A percentile compares a stretch with the other conserved stretches of the same genome.
Conservation (phyloP, 2,113 vertebrate species). For the Chionodraco myersi region DNA sequence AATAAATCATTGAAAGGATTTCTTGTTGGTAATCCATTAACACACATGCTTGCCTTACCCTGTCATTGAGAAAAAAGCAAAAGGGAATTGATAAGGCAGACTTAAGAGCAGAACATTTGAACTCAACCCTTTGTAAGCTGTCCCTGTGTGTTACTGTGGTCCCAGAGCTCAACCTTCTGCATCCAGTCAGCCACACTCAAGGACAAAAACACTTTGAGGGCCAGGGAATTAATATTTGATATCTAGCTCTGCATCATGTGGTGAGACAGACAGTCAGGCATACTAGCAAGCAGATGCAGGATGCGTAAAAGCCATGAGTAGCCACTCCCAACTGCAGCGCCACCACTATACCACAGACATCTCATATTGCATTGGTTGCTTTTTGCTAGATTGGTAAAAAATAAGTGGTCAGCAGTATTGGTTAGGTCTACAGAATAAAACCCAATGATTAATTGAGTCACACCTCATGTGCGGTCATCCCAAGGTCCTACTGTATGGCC, state of each 20-base stretch:
- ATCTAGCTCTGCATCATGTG: conserved; percentile 68
- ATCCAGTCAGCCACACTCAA: conserved; percentile 71
- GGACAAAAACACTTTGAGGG: conserved; percentile 69
- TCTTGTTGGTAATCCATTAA: conserved; percentile 10
- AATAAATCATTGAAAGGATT: background rate
- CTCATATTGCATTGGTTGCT: background rate
- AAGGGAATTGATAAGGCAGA: background rate
- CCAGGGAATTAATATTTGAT: conserved; percentile 82
- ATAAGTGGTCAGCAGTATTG: background rate
- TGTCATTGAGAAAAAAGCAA: conserved; percentile 4
- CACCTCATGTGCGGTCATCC: background rate
- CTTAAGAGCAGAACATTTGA: conserved; percentile 30
- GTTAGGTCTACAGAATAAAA: background rate
- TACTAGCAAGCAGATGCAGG: conserved; percentile 32
- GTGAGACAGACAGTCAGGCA: conserved; percentile 62
- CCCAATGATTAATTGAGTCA: background rate
- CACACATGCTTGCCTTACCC: conserved; percentile 5
- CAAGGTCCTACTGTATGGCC: background rate
- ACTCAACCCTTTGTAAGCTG: conserved; percentile 30
- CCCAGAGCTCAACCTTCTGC: conserved; percentile 61
- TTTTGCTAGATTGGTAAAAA: background rate
- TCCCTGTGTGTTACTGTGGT: conserved; percentile 52
- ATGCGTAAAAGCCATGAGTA: conserved; percentile 21
- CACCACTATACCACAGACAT: background rate
- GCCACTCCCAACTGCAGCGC: conserved; percentile 40